Evolutionary conservation across 2,797 vertebrate species (phyloP).

Genomic region (Pelodytes ibericus): DNA sequence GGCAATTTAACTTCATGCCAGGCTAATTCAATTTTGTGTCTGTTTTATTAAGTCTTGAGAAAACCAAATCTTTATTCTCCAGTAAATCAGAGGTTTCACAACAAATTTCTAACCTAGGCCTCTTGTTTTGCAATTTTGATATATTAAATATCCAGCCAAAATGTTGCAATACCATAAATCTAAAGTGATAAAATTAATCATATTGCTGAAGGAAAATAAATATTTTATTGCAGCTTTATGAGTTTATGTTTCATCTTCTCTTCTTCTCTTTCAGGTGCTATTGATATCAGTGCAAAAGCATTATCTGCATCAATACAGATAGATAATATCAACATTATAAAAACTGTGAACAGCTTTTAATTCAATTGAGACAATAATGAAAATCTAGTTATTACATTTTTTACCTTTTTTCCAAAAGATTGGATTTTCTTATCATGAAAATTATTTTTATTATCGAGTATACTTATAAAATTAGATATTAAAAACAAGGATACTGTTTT

Average conservation of each 20-base stretch:
- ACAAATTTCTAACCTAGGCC: constrained; percentile 63
- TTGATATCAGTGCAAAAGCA: constrained; percentile 67
- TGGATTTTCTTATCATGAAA: too few relatives aligned
- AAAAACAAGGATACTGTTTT: too few relatives aligned
- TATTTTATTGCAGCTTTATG: constrained; percentile 79
- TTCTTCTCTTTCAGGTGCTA: constrained; percentile 67
- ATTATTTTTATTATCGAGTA: too few relatives aligned
- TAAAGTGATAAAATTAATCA: constrained; percentile 76
- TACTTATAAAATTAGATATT: too few relatives aligned
- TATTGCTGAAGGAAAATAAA: constrained; percentile 74
- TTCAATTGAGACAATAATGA: too few relatives aligned
- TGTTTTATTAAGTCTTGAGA: constrained; percentile 71
- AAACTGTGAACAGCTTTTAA: constrained; percentile 59
- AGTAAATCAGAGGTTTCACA: constrained; percentile 70
- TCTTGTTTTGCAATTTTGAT: constrained; percentile 73
- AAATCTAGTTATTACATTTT: too few relatives aligned
- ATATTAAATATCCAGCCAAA: constrained; percentile 74
- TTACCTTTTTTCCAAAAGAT: too few relatives aligned
- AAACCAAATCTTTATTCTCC: constrained; percentile 60
- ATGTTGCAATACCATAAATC: constrained; percentile 73
- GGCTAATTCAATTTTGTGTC: constrained; percentile 71
- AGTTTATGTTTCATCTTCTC: constrained; percentile 71
- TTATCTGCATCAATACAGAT: constrained; percentile 67
- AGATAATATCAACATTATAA: constrained; percentile 61
- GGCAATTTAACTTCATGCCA: constrained; percentile 73